Base-by-base conservation (phyloP, 1,140 invertebrate genomes). In the Drosophila eugracilis region DNA sequence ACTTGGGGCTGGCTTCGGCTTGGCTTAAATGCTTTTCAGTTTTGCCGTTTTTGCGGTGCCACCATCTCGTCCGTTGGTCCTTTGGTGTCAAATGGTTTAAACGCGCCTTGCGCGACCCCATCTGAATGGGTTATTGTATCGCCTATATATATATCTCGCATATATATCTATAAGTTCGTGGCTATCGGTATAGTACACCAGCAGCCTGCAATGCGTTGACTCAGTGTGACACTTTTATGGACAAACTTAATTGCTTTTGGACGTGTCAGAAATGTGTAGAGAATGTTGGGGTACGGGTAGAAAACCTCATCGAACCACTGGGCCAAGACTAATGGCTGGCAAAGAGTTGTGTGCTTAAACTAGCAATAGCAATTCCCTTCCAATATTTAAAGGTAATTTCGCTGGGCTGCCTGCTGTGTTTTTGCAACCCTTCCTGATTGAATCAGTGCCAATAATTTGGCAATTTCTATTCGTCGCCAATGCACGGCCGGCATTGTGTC, bases 381-480 rank as follows among this genome's bases (percentile, higher is more conserved):
- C 44, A 15, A 53, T 47, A 75, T 53, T 53, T 59, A 57, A 60
- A 80, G 45, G 60, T 55, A 75, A 75, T 75, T 66, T 45, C 14
- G 41, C 21, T 37, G 21, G 21, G 32, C 41, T 28, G 42, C 14
- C 15, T 9, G 26, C 36, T 19, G 34, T 66, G 52, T 15, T 60
- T 47, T 49, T 32, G 52, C 57, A 44, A 78, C 57, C 48, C 57
- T 80, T 79, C 71, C 76, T 62, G 80, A 84, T 85, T 85, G 80
- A 85, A 85, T 85, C 80, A 79, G 75, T 73, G 80, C 80, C 80
- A 84, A 84, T 84, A 84, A 84, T 84, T 84, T 84, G 80, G 80
- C 75, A 84, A 79, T 84, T 84, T 79, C 75, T 84, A 84, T 84
- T 85, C 80, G 66, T 63, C 65, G 71, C 47, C 78, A 81, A 59